Percentiles rank a stretch among this genome's conserved stretches.
phyloP scores from a whole-genome alignment of 2,888 invertebrate species.

The Nasonia oneida region DNA sequence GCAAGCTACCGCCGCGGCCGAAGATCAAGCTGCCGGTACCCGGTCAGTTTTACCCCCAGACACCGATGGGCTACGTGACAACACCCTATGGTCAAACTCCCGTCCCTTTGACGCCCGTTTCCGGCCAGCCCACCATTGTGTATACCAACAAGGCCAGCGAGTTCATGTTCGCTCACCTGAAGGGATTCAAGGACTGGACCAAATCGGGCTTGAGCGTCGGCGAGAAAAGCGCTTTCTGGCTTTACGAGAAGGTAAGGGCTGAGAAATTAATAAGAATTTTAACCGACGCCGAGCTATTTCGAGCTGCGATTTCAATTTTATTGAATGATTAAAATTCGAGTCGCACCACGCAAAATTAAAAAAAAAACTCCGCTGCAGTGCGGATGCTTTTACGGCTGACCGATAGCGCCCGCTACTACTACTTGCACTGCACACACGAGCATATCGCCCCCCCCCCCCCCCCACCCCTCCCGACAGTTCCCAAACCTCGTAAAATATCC shows the following conservation, averaged over 20 bases:
- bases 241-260: slow-evolving; percentile 85
- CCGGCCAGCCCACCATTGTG: slow-evolving; percentile 72
- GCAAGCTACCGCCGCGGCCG: slow-evolving; percentile 71
- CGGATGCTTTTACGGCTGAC: neutral
- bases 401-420: neutral
- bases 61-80: slow-evolving; percentile 71
- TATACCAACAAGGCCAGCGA: slow-evolving; percentile 84
- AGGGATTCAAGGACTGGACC: slow-evolving; percentile 89
- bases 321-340: neutral
- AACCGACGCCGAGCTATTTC: neutral
- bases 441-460: too few relatives aligned
- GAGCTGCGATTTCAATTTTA: neutral
- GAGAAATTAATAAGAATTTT: neutral
- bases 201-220: slow-evolving; percentile 91
- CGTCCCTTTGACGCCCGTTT: slow-evolving; percentile 77
- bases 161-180: slow-evolving; percentile 90
- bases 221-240: slow-evolving; percentile 90
- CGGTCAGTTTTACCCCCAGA: slow-evolving; percentile 74
- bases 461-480: neutral
- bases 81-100: slow-evolving; percentile 75
- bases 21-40: slow-evolving; percentile 75
- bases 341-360: neutral
- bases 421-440: neutral
- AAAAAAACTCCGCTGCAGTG: too few relatives aligned
- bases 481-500: neutral